Percentiles rank a stretch among this genome's conserved stretches.
These are phyloP conservation scores for Phocoena sinus DNA, from an alignment of 2,113 vertebrate species.

Conservation along the genomic window DNA sequence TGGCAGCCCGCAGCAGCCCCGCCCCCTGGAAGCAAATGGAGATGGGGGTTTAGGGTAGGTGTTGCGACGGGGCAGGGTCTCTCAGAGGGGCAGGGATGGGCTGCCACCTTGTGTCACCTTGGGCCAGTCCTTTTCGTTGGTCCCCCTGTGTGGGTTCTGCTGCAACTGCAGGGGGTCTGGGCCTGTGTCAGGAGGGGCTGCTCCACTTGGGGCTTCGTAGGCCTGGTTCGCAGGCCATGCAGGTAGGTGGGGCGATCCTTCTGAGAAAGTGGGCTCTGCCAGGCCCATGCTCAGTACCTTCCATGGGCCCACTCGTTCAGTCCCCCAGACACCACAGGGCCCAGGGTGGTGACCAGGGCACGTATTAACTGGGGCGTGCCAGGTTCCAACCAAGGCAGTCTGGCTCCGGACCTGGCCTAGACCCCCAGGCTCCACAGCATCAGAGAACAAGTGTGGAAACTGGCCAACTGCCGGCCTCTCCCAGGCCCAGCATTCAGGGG, in stretches of 20 bases:
- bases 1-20: neutral
- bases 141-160: neutral
- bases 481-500: neutral
- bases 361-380: neutral
- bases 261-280: neutral
- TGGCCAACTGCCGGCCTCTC: neutral
- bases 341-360: too few relatives aligned
- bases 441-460: neutral
- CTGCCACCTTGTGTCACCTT: neutral
- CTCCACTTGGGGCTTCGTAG: fast-evolving
- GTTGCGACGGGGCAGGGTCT: neutral
- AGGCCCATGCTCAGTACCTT: neutral
- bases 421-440: neutral
- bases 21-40: neutral
- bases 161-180: neutral
- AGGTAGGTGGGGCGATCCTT: neutral
- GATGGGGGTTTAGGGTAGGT: neutral
- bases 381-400: neutral
- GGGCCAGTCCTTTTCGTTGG: neutral
- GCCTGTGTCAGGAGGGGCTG: neutral
- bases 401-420: neutral
- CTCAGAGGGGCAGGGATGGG: neutral
- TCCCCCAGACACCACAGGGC: neutral
- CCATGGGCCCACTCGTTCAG: neutral
- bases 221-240: neutral